These are phyloP conservation scores for Donacobius atricapilla DNA, from an alignment of 2,113 vertebrate genomes.

Conservation along the genomic window DNA sequence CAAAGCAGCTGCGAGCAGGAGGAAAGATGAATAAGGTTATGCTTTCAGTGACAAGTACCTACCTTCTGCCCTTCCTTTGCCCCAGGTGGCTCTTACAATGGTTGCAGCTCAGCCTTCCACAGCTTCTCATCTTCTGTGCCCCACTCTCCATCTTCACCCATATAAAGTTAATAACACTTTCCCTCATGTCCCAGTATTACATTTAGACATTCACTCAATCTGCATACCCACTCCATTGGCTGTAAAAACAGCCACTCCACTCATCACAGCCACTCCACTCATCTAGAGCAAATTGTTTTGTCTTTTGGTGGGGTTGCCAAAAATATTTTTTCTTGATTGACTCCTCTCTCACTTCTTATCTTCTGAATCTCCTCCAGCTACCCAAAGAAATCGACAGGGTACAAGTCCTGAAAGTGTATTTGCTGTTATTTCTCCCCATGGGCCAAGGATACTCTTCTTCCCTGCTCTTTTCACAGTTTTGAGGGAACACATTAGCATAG, in stretches of 20 bases:
- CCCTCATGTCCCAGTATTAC: background rate
- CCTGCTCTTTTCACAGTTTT: background rate
- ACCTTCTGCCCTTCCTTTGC: background rate
- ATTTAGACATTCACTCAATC: background rate
- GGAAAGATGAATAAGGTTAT: background rate
- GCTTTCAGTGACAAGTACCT: background rate
- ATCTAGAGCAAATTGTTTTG: background rate
- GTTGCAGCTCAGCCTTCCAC: background rate
- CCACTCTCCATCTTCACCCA: background rate
- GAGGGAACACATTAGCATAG: background rate
- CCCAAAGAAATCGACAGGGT: background rate
- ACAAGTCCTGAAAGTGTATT: background rate
- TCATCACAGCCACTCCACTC: fast-evolving
- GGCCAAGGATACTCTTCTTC: background rate
- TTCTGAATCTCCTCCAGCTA: background rate
- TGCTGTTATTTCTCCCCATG: background rate
- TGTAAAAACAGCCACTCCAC: background rate
- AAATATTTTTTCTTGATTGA: background rate
- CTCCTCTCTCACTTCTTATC: background rate
- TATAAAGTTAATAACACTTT: background rate
- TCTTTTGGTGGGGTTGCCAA: background rate
- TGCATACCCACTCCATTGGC: no score
- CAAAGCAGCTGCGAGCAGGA: background rate
- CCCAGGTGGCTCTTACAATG: fast-evolving
- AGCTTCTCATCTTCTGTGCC: background rate